Evolutionary conservation across 1,140 invertebrate genomes (phyloP).

Genomic region (Lycorma delicatula): DNA sequence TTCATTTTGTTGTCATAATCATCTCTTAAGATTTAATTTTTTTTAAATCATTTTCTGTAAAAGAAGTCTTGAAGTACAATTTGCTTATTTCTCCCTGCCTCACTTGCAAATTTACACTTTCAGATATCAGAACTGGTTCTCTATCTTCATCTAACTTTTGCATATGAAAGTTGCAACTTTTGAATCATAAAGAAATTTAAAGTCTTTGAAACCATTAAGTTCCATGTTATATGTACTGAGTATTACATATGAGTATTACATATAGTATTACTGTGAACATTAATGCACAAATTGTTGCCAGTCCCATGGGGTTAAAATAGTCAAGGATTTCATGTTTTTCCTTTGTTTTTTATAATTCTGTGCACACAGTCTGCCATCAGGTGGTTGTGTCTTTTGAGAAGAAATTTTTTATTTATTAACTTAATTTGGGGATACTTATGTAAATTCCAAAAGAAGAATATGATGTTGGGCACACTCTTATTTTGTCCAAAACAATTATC

Average conservation of each 20-base stretch:
- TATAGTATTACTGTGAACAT: neutral
- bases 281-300: constrained; percentile 2
- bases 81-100: neutral
- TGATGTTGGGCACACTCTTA: neutral
- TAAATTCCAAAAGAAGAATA: neutral
- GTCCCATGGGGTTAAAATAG: constrained; percentile 3
- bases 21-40: too few relatives aligned
- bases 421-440: too few relatives aligned
- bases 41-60: neutral
- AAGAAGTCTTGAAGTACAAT: neutral
- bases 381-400: constrained; percentile 10
- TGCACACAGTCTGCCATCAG: constrained; percentile 15
- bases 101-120: neutral
- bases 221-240: constrained; percentile 10
- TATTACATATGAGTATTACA: too few relatives aligned
- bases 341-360: constrained; percentile 15
- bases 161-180: constrained; percentile 1
- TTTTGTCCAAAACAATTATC: constrained; percentile 8
- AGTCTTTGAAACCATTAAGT: neutral
- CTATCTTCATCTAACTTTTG: neutral
- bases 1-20: too few relatives aligned
- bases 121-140: constrained; percentile 2
- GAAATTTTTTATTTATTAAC: constrained; percentile 17
- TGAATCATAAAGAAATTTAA: neutral
- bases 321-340: constrained; percentile 23